Evolutionary conservation across 1,140 invertebrate genomes (phyloP).

Genomic region (Bombus affinis): DNA sequence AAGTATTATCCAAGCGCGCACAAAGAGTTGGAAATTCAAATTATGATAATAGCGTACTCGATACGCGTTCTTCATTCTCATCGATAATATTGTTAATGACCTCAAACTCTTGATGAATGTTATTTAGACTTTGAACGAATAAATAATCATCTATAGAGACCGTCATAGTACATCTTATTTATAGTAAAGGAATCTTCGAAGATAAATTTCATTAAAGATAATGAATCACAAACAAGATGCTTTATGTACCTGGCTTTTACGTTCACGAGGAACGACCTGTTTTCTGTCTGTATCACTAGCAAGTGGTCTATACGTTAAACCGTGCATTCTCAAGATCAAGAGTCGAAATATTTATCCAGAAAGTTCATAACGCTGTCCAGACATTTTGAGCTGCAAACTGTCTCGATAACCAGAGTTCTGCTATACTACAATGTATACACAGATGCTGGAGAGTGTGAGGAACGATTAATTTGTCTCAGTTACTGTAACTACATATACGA

Average conservation of each 20-base stretch:
- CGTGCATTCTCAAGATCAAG: background rate
- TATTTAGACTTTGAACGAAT: background rate
- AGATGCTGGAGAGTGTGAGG: too few relatives aligned
- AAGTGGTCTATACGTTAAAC: background rate
- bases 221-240: too few relatives aligned
- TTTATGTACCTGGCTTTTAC: background rate
- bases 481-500: background rate
- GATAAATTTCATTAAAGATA: background rate
- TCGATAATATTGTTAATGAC: background rate
- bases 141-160: background rate
- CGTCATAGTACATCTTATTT: too few relatives aligned
- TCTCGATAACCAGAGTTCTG: background rate
- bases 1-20: background rate
- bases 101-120: background rate
- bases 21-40: background rate
- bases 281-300: background rate
- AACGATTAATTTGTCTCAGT: background rate
- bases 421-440: too few relatives aligned
- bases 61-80: background rate
- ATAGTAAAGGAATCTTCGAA: too few relatives aligned
- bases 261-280: too few relatives aligned
- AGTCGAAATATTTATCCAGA: background rate
- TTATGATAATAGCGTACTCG: constrained; percentile 1
- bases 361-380: background rate
- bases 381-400: background rate